These are phyloP conservation scores for Larimichthys crocea DNA, from an alignment of 2,113 vertebrate genomes.

Conservation along the genomic window DNA sequence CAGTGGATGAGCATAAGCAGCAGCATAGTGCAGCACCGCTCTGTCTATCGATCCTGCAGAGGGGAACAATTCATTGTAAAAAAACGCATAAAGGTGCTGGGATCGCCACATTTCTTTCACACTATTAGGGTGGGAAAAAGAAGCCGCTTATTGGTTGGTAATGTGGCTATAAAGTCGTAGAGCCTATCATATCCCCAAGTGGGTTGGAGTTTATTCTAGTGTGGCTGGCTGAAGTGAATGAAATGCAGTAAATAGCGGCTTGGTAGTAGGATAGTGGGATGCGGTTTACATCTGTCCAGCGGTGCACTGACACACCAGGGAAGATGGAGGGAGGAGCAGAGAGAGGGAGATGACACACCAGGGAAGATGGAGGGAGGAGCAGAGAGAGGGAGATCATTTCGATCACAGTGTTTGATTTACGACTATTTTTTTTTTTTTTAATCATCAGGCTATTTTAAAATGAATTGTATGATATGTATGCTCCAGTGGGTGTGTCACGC, in stretches of 20 bases:
- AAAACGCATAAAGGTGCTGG: slow-evolving; percentile 1
- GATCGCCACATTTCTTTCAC: slow-evolving; percentile 26
- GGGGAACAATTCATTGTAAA: slow-evolving; percentile 31
- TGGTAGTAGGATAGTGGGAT: slow-evolving; percentile 59
- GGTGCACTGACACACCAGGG: slow-evolving; percentile 30
- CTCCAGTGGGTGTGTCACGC: slow-evolving; percentile 73
- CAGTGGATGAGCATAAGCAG: slow-evolving; percentile 20
- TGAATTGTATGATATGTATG: slow-evolving; percentile 27
- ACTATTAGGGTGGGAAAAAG: not conserved
- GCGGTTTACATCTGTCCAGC: slow-evolving; percentile 70
- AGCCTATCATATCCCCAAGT: slow-evolving; percentile 22
- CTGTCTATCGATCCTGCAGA: slow-evolving; percentile 60
- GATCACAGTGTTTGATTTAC: slow-evolving; percentile 29
- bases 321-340: slow-evolving; percentile 35
- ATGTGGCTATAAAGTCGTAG: slow-evolving; percentile 33
- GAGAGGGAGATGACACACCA: slow-evolving; percentile 2
- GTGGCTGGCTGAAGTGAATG: slow-evolving; percentile 42
- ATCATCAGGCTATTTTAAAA: slow-evolving; percentile 17
- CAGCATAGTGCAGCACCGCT: slow-evolving; percentile 52
- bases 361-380: slow-evolving; percentile 36
- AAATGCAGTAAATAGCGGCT: slow-evolving; percentile 51
- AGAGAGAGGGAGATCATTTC: not conserved
- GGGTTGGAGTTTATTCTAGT: slow-evolving; percentile 56
- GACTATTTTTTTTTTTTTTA: slow-evolving; percentile 19
- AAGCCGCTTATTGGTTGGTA: slow-evolving; percentile 21